phyloP scores from a whole-genome alignment of 2,797 vertebrate species.

The Glossophaga mutica region DNA sequence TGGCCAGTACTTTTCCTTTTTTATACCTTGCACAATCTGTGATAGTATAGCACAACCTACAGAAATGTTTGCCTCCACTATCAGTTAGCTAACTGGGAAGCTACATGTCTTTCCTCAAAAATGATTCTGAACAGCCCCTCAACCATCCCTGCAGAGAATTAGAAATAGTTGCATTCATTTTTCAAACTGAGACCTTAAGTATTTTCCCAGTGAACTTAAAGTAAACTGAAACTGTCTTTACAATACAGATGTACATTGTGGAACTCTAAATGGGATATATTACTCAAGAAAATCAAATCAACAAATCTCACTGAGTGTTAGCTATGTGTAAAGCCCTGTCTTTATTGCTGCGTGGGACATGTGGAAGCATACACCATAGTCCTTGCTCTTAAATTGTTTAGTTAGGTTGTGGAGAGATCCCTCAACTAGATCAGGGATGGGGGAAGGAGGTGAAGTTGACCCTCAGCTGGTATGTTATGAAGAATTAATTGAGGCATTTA shows the following conservation, averaged over 20 bases:
- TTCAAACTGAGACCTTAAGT: not conserved
- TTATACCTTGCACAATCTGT: not conserved
- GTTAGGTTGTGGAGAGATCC: not conserved
- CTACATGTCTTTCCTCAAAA: not conserved
- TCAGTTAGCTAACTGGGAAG: not conserved
- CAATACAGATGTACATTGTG: not conserved
- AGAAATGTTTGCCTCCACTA: not conserved
- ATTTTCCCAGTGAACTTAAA: not conserved
- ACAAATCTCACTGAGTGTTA: not conserved
- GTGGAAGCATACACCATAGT: not conserved
- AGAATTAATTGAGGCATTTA: not conserved
- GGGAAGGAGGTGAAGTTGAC: not conserved
- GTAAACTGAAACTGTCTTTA: not conserved
- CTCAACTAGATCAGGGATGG: not conserved
- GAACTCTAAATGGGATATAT: not conserved
- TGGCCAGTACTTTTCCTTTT: not conserved
- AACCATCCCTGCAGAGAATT: not conserved
- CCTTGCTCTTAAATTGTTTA: not conserved
- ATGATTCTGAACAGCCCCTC: not conserved
- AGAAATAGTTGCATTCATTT: not conserved
- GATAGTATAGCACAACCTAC: not conserved
- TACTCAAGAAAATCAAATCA: constrained; percentile 15
- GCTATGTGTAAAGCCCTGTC: not conserved
- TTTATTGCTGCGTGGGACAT: not conserved
- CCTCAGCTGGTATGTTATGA: not conserved